A percentile compares a stretch with the other conserved stretches of the same genome.
These are phyloP conservation scores for Diaprepes abbreviatus DNA, from an alignment of 2,888 invertebrate genomes.

Conservation along the genomic window DNA sequence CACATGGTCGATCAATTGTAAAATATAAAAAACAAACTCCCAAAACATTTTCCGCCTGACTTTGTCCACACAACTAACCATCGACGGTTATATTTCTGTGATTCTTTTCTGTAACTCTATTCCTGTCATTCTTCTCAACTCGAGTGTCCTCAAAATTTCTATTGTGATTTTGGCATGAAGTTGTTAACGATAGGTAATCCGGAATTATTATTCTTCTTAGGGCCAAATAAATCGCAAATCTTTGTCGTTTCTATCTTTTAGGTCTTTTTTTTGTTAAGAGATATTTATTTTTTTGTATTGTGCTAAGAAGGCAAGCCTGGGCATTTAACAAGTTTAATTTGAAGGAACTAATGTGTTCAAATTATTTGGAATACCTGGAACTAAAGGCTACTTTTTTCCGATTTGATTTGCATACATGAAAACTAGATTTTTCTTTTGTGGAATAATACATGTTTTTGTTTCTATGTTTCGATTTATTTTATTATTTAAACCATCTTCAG, in stretches of 20 bases:
- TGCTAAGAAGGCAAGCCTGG: constrained; percentile 31
- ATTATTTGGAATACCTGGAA: too few species aligned
- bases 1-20: constrained; percentile 1
- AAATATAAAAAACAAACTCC: constrained; percentile 15
- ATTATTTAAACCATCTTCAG: too few species aligned
- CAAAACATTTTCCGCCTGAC: constrained; percentile 24
- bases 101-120: constrained; percentile 22
- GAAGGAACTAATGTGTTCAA: constrained; percentile 23
- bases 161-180: constrained; percentile 24
- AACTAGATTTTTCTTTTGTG: too few species aligned
- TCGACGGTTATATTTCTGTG: constrained; percentile 18
- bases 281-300: constrained; percentile 36
- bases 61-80: constrained; percentile 30
- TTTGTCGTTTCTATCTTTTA: constrained; percentile 12
- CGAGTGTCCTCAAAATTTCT: constrained; percentile 30
- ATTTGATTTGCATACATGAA: too few species aligned
- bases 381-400: too few species aligned
- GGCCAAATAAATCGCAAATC: constrained; percentile 26
- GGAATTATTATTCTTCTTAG: constrained; percentile 31
- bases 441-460: too few species aligned
- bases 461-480: too few species aligned
- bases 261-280: constrained; percentile 10
- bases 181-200: constrained; percentile 34
- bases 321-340: constrained; percentile 25
- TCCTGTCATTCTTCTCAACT: constrained; percentile 36